A percentile compares a stretch with the other conserved stretches of the same genome.
phyloP scores from a whole-genome alignment of 92 coral and sea anemone species.

The Virgularia gustaviana region DNA sequence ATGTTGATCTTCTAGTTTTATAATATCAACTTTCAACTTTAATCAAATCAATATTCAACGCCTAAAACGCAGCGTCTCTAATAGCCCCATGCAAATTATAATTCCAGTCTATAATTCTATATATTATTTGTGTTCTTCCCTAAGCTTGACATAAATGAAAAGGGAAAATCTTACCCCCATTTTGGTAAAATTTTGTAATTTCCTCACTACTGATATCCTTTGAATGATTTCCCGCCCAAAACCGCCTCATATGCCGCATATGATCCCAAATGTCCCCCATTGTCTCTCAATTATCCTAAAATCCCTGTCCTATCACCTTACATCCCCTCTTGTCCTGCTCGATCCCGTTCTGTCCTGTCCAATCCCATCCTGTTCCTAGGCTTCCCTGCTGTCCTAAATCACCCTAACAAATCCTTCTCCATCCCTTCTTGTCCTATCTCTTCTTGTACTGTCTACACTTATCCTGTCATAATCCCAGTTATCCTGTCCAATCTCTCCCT shows the following conservation, averaged over 20 bases:
- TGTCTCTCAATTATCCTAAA: not conserved
- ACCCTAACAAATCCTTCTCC: no score
- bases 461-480: no score
- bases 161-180: conserved; percentile 30
- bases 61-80: not conserved
- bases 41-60: not conserved
- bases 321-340: no score
- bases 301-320: no score
- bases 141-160: not conserved
- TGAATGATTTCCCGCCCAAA: conserved; percentile 27
- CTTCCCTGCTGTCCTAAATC: no score
- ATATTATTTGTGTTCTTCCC: not conserved
- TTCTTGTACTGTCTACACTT: no score
- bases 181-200: not conserved
- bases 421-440: no score
- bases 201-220: not conserved
- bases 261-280: not conserved
- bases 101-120: not conserved
- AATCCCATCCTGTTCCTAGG: no score
- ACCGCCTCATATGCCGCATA: not conserved
- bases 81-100: not conserved
- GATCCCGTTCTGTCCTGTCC: no score
- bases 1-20: no score
- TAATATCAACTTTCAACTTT: no score
- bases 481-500: no score